Evolutionary conservation across 1,140 invertebrate species (phyloP).

Genomic region (Polyergus mexicanus): DNA sequence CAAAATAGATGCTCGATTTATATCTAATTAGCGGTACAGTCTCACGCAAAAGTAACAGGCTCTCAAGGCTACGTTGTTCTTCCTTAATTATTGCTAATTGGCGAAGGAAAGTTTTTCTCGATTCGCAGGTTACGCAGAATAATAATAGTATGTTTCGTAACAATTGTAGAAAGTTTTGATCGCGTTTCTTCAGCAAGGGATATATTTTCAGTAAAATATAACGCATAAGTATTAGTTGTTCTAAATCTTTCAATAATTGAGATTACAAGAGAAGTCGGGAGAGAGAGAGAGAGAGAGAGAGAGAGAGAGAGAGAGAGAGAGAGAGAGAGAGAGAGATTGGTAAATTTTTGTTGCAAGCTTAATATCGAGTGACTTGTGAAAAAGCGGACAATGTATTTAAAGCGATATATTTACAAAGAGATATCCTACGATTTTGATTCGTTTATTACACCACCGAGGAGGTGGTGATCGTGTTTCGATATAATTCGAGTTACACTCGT

Average conservation of each 20-base stretch:
- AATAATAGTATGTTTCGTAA: too few relatives aligned
- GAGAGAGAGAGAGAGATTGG: too few relatives aligned
- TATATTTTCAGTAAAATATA: too few relatives aligned
- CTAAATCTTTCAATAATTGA: too few relatives aligned
- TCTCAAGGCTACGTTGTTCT: background rate
- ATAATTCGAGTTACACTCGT: conserved; percentile 41
- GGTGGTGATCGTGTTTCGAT: conserved; percentile 33
- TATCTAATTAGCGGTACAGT: conserved; percentile 15
- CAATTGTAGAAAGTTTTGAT: too few relatives aligned
- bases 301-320: too few relatives aligned
- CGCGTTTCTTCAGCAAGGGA: too few relatives aligned
- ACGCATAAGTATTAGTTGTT: too few relatives aligned
- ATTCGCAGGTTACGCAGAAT: background rate
- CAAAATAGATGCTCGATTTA: conserved; percentile 22
- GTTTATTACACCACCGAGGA: conserved; percentile 8
- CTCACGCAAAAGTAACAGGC: background rate
- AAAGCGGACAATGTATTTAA: background rate
- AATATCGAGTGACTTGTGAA: background rate
- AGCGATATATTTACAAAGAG: background rate
- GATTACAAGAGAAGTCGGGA: too few relatives aligned
- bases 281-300: too few relatives aligned
- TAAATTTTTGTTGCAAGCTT: too few relatives aligned
- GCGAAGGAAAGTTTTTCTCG: background rate
- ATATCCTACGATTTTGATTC: background rate
- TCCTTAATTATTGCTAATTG: background rate